Conservation (phyloP, 37 sponge, comb jelly and placozoan species). For the Lycopodina hypogea region DNA sequence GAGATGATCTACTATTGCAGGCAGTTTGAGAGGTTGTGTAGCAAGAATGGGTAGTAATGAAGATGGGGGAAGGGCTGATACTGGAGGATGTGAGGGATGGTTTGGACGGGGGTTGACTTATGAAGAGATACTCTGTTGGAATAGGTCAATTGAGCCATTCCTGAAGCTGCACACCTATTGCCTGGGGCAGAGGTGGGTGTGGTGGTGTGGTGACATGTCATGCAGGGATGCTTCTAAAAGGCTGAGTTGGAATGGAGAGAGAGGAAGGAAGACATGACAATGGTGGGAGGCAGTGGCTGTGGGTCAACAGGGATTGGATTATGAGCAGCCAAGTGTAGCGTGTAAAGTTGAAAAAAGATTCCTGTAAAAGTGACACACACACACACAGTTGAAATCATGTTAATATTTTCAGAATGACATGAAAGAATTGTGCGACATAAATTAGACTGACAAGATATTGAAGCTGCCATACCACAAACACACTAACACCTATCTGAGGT, state of each 20-base stretch:
- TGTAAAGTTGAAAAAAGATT: slow-evolving; percentile 1
- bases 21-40: slow-evolving; percentile 4
- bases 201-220: not conserved
- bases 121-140: slow-evolving; percentile 3
- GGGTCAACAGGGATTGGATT: not conserved
- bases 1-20: slow-evolving; percentile 5
- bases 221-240: slow-evolving; percentile 15
- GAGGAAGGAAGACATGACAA: not conserved
- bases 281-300: not conserved
- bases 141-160: not conserved
- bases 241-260: slow-evolving; percentile 6
- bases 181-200: not conserved
- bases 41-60: slow-evolving; percentile 2
- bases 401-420: too few species aligned
- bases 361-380: slow-evolving; percentile 5
- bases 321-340: slow-evolving; percentile 9
- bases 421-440: too few species aligned
- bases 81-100: too few species aligned
- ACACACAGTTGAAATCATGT: too few species aligned
- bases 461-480: too few species aligned
- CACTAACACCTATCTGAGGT: too few species aligned
- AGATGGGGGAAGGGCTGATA: not conserved
- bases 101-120: not conserved
- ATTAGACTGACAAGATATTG: too few species aligned
- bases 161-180: slow-evolving; percentile 2